Evolutionary conservation across 2,888 invertebrate genomes (phyloP).

Genomic region (Agrochola lychnidis): DNA sequence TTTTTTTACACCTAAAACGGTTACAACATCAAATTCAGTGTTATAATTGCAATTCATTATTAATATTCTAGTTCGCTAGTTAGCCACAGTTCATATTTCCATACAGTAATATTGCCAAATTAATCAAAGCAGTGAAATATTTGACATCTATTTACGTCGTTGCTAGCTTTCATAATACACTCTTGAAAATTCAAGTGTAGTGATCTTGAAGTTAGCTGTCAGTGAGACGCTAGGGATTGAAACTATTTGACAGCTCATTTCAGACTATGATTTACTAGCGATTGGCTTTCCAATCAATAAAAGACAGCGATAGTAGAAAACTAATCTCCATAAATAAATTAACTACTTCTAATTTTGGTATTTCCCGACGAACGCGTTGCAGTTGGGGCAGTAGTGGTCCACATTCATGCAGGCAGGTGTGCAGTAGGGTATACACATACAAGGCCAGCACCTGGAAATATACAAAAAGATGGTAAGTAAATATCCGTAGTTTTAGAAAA

Average conservation of each 20-base stretch:
- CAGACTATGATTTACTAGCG: not conserved
- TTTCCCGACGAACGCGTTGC: slow-evolving; percentile 89
- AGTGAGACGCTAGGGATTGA: not conserved
- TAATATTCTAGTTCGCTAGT: no score
- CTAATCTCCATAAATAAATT: not conserved
- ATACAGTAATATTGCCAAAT: no score
- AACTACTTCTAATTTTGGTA: slow-evolving; percentile 72
- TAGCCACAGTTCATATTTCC: no score
- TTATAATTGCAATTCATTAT: no score
- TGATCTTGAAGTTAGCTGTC: not conserved
- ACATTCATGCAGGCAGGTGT: slow-evolving; percentile 89
- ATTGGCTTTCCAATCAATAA: not conserved
- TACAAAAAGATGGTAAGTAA: slow-evolving; percentile 13
- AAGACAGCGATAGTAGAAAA: not conserved
- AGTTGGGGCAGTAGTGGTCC: slow-evolving; percentile 91
- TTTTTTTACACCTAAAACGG: no score
- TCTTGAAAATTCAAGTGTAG: not conserved
- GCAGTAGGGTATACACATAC: slow-evolving; percentile 90
- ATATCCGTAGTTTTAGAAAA: no score
- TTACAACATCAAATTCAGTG: no score
- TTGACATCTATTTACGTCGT: no score
- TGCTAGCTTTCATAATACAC: no score
- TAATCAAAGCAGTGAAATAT: no score
- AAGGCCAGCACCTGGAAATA: slow-evolving; percentile 87
- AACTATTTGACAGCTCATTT: not conserved